Evolutionary conservation across 2,113 vertebrate species (phyloP).

Genomic region (Athene noctua): DNA sequence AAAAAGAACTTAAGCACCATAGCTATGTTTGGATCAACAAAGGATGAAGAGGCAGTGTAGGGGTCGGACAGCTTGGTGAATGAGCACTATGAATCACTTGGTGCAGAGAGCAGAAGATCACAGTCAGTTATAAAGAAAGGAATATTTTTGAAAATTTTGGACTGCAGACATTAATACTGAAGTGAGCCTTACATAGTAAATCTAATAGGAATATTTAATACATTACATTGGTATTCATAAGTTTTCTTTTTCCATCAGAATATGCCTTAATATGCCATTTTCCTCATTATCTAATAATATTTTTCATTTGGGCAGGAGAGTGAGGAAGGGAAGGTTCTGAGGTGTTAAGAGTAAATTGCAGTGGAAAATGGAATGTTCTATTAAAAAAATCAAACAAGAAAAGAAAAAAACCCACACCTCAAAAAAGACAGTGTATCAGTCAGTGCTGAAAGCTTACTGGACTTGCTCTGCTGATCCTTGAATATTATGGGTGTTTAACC

Average conservation of each 20-base stretch:
- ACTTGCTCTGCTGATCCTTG: neutral
- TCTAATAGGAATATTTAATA: neutral
- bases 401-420: neutral
- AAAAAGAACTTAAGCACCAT: too few species aligned
- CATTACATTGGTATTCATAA: fast-evolving
- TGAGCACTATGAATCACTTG: neutral
- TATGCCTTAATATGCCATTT: neutral
- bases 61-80: neutral
- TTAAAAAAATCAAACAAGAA: neutral
- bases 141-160: neutral
- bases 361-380: neutral
- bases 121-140: neutral
- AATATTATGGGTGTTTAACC: neutral
- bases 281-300: neutral
- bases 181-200: neutral
- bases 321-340: neutral
- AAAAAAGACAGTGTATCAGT: fast-evolving
- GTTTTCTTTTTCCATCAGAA: neutral
- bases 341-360: neutral
- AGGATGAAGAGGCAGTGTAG: neutral
- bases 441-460: neutral
- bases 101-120: neutral
- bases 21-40: neutral
- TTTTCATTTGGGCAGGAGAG: neutral
- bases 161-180: neutral